These are phyloP conservation scores for Aphelinus certus DNA, from an alignment of 1,140 invertebrate species.

Conservation along the genomic window DNA sequence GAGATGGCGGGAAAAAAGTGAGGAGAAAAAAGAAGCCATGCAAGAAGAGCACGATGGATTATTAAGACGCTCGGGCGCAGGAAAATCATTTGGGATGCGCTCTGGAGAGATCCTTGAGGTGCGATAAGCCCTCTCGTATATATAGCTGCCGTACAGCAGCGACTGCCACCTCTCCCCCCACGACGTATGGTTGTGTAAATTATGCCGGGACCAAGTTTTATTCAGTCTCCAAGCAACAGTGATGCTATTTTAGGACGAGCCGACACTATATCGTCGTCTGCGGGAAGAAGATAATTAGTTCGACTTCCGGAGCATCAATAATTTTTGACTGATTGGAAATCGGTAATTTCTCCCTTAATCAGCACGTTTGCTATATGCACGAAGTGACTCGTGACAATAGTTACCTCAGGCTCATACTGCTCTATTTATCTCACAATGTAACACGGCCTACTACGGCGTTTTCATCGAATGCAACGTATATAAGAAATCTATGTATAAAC, in stretches of 20 bases:
- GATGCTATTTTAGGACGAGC: too few species aligned
- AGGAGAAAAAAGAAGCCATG: background rate
- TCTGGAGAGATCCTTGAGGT: background rate
- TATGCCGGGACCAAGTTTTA: background rate
- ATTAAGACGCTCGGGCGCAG: background rate
- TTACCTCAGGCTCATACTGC: too few species aligned
- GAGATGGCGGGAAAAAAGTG: background rate
- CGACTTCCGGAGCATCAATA: background rate
- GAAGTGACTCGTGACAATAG: too few species aligned
- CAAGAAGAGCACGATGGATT: background rate
- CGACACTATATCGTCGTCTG: too few species aligned
- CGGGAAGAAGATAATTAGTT: background rate
- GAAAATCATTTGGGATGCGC: constrained; percentile 12
- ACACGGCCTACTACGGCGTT: too few species aligned
- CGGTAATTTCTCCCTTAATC: background rate
- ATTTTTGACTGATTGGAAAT: constrained; percentile 2
- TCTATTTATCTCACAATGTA: too few species aligned
- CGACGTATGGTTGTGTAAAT: constrained; percentile 1
- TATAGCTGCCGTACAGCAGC: too few species aligned
- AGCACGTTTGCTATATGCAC: too few species aligned
- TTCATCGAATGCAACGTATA: too few species aligned
- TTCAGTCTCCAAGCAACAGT: background rate
- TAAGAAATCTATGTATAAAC: too few species aligned
- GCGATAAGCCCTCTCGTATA: constrained; percentile 17
- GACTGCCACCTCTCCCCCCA: too few species aligned